These are phyloP conservation scores for Rhynchonycteris naso DNA, from an alignment of 2,797 vertebrate species.

Conservation along the genomic window DNA sequence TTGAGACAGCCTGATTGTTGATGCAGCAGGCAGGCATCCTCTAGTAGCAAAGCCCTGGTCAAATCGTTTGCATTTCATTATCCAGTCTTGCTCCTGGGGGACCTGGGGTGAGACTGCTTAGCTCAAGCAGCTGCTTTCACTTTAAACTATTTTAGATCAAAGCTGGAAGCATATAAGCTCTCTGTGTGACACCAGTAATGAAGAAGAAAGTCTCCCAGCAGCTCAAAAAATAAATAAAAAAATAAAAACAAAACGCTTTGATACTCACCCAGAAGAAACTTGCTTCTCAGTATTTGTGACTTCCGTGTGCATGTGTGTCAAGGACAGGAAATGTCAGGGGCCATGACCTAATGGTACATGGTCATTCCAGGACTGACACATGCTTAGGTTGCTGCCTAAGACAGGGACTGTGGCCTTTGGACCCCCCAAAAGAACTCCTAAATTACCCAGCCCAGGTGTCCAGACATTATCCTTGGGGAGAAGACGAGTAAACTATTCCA, in stretches of 20 bases:
- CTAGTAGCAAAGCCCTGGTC: not conserved
- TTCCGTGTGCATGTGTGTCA: not conserved
- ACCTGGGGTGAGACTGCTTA: not conserved
- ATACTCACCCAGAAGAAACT: slow-evolving; percentile 40
- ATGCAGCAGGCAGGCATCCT: not conserved
- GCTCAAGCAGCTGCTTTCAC: slow-evolving; percentile 65
- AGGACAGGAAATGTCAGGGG: slow-evolving; percentile 47
- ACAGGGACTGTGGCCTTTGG: not conserved
- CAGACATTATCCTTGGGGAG: not conserved
- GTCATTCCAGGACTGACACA: not conserved
- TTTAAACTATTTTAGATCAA: slow-evolving; percentile 72
- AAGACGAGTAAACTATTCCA: not conserved
- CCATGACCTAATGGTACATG: not conserved
- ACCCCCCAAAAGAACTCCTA: not conserved
- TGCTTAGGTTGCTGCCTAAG: not conserved
- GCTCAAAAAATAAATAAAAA: slow-evolving; percentile 41
- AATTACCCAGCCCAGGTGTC: not conserved
- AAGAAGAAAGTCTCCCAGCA: slow-evolving; percentile 66
- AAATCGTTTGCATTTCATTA: slow-evolving; percentile 40
- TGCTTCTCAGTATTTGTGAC: not conserved
- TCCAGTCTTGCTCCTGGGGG: not conserved
- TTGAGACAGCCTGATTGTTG: not conserved
- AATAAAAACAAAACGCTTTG: slow-evolving; percentile 67
- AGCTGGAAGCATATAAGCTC: slow-evolving; percentile 29
- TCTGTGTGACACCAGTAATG: slow-evolving; percentile 56